Conservation (phyloP, 2,797 vertebrate species). For the Mastacembelus armatus region DNA sequence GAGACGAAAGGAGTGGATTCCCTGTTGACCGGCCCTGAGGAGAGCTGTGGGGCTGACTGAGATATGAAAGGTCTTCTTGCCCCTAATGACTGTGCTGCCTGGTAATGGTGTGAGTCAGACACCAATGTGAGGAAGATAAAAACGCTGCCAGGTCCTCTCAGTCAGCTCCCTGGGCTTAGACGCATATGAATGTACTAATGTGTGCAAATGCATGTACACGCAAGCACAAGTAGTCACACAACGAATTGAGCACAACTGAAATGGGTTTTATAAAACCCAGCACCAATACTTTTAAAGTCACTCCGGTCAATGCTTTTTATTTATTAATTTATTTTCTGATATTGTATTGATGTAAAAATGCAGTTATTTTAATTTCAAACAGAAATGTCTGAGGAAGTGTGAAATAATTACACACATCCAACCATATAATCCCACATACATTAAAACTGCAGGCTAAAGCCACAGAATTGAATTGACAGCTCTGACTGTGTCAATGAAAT, state of each 20-base stretch:
- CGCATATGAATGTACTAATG: conserved; percentile 29
- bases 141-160: conserved; percentile 62
- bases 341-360: conserved; percentile 3
- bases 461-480: neutral
- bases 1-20: conserved; percentile 22
- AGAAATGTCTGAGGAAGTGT: neutral
- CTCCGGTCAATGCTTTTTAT: neutral
- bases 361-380: neutral
- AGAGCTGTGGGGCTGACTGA: conserved; percentile 66
- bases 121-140: conserved; percentile 70
- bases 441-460: neutral
- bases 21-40: conserved; percentile 61
- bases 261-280: neutral
- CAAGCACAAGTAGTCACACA: conserved; percentile 21
- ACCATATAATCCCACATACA: neutral
- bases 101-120: conserved; percentile 70
- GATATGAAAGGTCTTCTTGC: conserved; percentile 77
- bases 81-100: conserved; percentile 74
- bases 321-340: no score
- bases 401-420: neutral
- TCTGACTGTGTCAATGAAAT: neutral
- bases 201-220: conserved; percentile 9
- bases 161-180: conserved; percentile 56
- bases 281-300: neutral
- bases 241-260: neutral